Evolutionary conservation across 2,113 vertebrate species (phyloP).

Genomic region (Sinosuthora webbiana): DNA sequence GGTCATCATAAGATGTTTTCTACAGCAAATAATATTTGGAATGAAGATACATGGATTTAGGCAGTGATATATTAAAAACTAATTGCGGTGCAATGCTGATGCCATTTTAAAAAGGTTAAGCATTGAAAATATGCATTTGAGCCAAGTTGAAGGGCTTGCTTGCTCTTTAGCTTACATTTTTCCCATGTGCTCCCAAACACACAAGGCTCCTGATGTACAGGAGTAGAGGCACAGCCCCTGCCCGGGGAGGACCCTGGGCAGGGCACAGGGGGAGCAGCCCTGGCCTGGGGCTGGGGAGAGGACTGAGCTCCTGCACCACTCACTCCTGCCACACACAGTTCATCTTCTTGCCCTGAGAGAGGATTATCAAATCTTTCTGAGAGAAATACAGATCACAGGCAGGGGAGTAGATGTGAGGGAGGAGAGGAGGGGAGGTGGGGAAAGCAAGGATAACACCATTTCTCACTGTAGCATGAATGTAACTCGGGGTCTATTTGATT

Average conservation of each 20-base stretch:
- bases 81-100: background rate
- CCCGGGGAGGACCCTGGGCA: background rate
- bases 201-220: background rate
- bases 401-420: background rate
- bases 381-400: background rate
- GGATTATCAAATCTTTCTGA: background rate
- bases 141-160: background rate
- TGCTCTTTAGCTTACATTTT: background rate
- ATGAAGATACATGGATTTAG: background rate
- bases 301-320: background rate
- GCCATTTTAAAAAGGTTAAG: slow-evolving; percentile 37
- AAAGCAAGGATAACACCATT: background rate
- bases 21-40: background rate
- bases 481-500: background rate
- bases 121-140: background rate
- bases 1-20: background rate
- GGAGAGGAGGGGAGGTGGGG: background rate
- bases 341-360: background rate
- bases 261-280: background rate
- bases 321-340: background rate
- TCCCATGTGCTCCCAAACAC: background rate
- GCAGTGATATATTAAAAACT: slow-evolving; percentile 8
- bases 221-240: background rate
- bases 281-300: too few relatives aligned
- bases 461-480: background rate